Conservation (phyloP, 2,113 vertebrate species). For the Chaetorhynchus papuensis region DNA sequence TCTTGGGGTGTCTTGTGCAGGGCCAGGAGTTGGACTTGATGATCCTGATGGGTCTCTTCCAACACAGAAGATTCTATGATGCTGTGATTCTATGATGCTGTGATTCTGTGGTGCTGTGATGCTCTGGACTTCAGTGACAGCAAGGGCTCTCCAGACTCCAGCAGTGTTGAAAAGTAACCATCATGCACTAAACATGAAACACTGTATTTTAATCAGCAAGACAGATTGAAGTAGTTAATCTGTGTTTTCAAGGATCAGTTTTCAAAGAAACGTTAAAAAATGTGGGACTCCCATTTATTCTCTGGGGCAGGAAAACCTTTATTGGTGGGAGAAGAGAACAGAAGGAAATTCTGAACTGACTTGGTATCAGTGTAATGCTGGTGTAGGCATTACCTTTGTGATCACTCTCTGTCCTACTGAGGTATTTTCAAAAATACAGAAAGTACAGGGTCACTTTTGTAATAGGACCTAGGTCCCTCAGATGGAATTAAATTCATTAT, state of each 20-base stretch:
- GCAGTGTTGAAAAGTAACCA: background rate
- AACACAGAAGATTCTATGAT: background rate
- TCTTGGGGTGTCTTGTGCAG: background rate
- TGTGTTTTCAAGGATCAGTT: background rate
- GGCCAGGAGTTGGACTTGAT: background rate
- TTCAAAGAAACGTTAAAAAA: background rate
- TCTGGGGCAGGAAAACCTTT: background rate
- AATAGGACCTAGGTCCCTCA: background rate
- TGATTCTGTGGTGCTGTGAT: background rate
- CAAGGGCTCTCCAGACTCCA: background rate
- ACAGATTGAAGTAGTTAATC: background rate
- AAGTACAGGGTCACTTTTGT: background rate
- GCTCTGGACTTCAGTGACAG: background rate
- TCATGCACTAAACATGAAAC: background rate
- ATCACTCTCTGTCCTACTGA: background rate
- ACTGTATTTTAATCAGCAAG: background rate
- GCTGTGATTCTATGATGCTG: background rate
- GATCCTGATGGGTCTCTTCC: background rate
- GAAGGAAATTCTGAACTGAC: background rate
- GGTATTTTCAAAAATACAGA: background rate
- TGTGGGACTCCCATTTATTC: background rate
- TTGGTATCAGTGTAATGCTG: background rate
- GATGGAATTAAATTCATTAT: background rate
- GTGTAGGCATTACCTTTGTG: background rate
- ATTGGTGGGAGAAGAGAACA: background rate